Conservation (phyloP, 1,140 invertebrate genomes). For the Danaus plexippus region DNA sequence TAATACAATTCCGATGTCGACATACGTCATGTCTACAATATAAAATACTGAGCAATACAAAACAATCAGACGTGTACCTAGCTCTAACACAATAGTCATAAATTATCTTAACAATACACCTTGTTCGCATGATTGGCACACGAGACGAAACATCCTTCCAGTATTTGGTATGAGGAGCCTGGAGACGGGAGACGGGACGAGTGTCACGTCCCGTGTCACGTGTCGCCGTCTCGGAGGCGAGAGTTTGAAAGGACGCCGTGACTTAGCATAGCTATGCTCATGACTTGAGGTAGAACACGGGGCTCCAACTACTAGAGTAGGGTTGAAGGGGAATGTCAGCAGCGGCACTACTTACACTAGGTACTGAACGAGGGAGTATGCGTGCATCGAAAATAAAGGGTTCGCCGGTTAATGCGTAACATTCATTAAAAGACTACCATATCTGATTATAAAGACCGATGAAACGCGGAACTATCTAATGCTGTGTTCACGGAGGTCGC, state of each 20-base stretch:
- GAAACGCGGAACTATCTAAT: conserved; percentile 44
- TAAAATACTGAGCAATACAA: conserved; percentile 71
- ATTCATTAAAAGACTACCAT: conserved; percentile 43
- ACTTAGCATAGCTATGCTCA: conserved; percentile 49
- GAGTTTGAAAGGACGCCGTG: conserved; percentile 48
- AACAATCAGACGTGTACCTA: conserved; percentile 60
- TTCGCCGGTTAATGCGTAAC: conserved; percentile 35
- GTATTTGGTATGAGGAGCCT: conserved; percentile 55
- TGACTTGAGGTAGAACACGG: conserved; percentile 69
- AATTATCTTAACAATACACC: conserved; percentile 64
- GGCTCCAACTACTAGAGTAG: conserved; percentile 61
- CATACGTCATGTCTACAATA: conserved; percentile 50
- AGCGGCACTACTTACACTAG: conserved; percentile 56
- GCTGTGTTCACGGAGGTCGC: conserved; percentile 23
- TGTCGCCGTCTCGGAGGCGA: conserved; percentile 16
- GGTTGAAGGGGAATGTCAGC: conserved; percentile 66
- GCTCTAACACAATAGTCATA: conserved; percentile 54
- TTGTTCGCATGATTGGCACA: conserved; percentile 66
- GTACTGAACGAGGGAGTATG: conserved; percentile 33
- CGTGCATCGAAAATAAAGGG: conserved; percentile 53
- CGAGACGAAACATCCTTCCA: conserved; percentile 49
- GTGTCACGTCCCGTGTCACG: conserved; percentile 17
- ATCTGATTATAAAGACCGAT: conserved; percentile 37
- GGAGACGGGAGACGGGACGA: too few relatives aligned
- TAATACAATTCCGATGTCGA: conserved; percentile 65